Percentiles rank a stretch among this genome's conserved stretches.
Evolutionary conservation across 1,140 invertebrate genomes (phyloP).

Genomic region (Orchestia grillus): DNA sequence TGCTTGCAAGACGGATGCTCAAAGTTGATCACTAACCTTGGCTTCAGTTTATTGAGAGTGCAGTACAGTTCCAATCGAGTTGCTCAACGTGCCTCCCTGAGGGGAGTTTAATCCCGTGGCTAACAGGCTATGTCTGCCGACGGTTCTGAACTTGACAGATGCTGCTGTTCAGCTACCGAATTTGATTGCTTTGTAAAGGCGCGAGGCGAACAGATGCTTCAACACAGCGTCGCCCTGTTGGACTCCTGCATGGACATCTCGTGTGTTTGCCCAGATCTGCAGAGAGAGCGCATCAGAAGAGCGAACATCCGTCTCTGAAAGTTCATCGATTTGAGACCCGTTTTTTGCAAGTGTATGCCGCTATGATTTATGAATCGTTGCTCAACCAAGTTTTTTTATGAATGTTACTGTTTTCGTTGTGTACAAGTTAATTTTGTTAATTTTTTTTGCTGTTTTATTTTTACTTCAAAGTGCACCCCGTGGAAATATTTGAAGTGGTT

Average conservation of each 20-base stretch:
- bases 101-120: background rate
- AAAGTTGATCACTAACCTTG: background rate
- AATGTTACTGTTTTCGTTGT: no score
- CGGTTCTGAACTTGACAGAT: background rate
- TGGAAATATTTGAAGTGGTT: no score
- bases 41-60: background rate
- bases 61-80: background rate
- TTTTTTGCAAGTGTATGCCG: no score
- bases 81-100: background rate
- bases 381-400: no score
- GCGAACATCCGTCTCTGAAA: background rate
- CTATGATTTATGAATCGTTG: no score
- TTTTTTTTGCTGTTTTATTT: no score
- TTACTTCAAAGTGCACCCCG: no score
- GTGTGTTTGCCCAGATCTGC: background rate
- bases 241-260: background rate
- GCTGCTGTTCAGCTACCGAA: slow-evolving; percentile 2
- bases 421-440: no score
- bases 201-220: background rate
- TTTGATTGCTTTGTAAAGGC: slow-evolving; percentile 20
- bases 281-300: no score
- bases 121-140: background rate
- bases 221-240: background rate
- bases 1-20: background rate
- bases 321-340: background rate